Percentiles rank a stretch among this genome's conserved stretches.
phyloP scores from a whole-genome alignment of 2,113 vertebrate species.

The Isurus oxyrinchus region DNA sequence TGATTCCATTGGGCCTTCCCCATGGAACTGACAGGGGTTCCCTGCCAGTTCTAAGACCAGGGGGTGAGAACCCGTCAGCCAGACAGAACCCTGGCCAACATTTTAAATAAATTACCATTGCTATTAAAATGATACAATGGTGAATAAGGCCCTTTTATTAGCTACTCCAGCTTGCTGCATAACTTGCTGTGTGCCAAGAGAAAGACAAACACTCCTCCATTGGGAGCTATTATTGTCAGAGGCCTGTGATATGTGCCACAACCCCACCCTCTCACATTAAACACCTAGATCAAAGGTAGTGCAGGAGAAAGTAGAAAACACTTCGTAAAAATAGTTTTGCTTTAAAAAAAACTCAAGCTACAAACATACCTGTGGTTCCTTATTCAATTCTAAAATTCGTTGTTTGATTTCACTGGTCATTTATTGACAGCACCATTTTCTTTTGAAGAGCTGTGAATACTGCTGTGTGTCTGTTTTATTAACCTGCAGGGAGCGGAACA shows the following conservation, averaged over 20 bases:
- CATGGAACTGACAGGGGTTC: too few relatives aligned
- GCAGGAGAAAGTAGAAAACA: not conserved
- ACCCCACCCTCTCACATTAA: not conserved
- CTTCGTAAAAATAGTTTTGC: not conserved
- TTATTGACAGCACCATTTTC: not conserved
- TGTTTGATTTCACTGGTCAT: not conserved
- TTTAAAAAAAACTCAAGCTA: not conserved
- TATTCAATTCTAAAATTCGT: not conserved
- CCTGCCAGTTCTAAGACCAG: too few relatives aligned
- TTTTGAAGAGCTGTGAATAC: constrained; percentile 6
- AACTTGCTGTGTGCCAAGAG: not conserved
- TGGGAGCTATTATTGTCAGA: not conserved
- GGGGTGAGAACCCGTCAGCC: too few relatives aligned
- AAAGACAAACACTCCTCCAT: not conserved
- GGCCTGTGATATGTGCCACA: not conserved
- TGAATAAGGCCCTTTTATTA: not conserved
- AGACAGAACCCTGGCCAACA: not conserved
- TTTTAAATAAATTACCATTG: not conserved
- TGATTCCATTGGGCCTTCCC: too few relatives aligned
- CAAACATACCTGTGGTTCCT: not conserved
- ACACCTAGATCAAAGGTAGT: not conserved
- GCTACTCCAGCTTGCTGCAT: not conserved
- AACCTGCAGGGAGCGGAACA: constrained; percentile 29
- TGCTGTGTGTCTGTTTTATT: constrained; percentile 4
- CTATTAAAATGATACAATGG: not conserved